phyloP scores from a whole-genome alignment of 2,888 invertebrate species.

The Rambutsinella grinnellia region DNA sequence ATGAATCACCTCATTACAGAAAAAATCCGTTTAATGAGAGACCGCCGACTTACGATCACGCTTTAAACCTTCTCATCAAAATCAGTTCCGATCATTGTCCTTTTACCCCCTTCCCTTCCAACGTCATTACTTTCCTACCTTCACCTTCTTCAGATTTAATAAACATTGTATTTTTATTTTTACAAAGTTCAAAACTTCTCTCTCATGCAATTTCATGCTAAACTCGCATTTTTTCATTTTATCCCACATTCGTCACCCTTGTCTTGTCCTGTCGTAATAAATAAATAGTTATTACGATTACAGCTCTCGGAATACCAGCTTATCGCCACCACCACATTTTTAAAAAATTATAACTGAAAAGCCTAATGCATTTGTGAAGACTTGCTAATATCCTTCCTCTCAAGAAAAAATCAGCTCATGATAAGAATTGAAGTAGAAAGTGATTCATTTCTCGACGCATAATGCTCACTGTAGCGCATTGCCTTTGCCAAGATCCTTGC shows the following conservation, averaged over 20 bases:
- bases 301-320: not conserved
- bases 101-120: too few relatives aligned
- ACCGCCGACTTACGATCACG: too few relatives aligned
- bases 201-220: not conserved
- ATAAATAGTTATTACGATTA: not conserved
- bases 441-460: not conserved
- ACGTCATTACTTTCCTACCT: too few relatives aligned
- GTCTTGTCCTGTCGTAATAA: not conserved
- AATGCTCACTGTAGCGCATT: too few relatives aligned
- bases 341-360: not conserved
- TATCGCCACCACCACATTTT: not conserved
- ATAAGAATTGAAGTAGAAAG: not conserved
- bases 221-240: not conserved
- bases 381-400: not conserved
- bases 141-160: too few relatives aligned
- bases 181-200: too few relatives aligned
- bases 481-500: not conserved
- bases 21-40: too few relatives aligned
- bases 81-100: too few relatives aligned
- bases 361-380: not conserved
- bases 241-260: not conserved
- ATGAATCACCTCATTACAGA: too few relatives aligned
- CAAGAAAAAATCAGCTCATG: not conserved
- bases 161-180: too few relatives aligned
- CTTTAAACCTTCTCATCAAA: too few relatives aligned